Percentiles rank a stretch among this genome's conserved stretches.
Evolutionary conservation across 2,113 vertebrate species (phyloP).

Genomic region (Chroicocephalus ridibundus): DNA sequence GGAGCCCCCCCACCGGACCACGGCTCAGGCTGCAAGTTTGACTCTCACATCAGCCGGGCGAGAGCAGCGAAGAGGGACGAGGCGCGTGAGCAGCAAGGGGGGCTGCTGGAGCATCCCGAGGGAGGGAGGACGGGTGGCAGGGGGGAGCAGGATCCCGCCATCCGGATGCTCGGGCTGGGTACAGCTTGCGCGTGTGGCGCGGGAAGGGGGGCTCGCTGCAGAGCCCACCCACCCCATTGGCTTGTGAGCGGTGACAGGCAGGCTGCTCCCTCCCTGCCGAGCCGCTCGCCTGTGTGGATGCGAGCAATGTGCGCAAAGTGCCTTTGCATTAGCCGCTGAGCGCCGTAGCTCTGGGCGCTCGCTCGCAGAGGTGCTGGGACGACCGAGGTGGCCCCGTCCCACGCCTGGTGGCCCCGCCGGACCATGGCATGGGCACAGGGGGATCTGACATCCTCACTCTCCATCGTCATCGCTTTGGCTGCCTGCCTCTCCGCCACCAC

Average conservation of each 20-base stretch:
- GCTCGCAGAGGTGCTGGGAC: constrained; percentile 33
- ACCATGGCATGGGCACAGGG: constrained; percentile 69
- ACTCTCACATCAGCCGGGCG: rapidly evolving
- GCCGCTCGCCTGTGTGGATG: constrained; percentile 9
- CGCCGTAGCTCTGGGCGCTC: not conserved
- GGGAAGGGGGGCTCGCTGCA: constrained; percentile 23
- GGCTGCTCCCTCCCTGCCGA: constrained; percentile 29
- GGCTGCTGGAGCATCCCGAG: rapidly evolving
- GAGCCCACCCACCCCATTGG: constrained; percentile 62
- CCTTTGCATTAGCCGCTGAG: constrained; percentile 1
- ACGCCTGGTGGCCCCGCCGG: not conserved
- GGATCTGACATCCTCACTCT: constrained; percentile 51
- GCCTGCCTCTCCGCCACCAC: constrained; percentile 61
- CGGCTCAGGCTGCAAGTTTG: not conserved
- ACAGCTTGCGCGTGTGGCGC: not conserved
- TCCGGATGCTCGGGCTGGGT: not conserved
- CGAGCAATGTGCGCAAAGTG: constrained; percentile 64
- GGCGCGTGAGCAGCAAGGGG: rapidly evolving
- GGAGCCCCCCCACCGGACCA: rapidly evolving
- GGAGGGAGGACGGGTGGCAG: rapidly evolving
- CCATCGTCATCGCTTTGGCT: constrained; percentile 64
- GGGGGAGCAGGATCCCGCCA: not conserved
- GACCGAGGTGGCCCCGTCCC: not conserved
- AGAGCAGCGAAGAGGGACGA: rapidly evolving
- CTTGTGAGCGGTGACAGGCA: constrained; percentile 52